A percentile compares a stretch with the other conserved stretches of the same genome.
Evolutionary conservation across 2,888 invertebrate genomes (phyloP).

Genomic region (Petrophora chlorosata): DNA sequence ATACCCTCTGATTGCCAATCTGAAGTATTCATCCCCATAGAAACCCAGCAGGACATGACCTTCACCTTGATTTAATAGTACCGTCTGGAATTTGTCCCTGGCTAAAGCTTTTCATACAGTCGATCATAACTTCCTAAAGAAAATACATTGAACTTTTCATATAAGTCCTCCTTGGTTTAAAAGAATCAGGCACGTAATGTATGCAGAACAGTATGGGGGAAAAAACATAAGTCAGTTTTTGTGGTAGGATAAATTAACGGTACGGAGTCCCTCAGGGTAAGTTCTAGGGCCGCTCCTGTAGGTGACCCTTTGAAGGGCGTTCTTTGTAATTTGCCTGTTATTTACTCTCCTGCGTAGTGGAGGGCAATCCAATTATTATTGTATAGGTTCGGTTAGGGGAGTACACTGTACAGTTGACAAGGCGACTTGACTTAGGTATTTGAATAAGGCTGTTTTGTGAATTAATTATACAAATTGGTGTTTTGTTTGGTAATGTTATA

Average conservation of each 20-base stretch:
- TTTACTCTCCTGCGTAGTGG: slow-evolving; percentile 56
- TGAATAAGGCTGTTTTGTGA: neutral
- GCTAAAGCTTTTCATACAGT: slow-evolving; percentile 41
- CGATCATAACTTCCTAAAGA: slow-evolving; percentile 1
- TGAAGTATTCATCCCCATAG: slow-evolving; percentile 52
- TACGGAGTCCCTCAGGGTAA: slow-evolving; percentile 54
- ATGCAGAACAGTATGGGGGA: slow-evolving; percentile 22
- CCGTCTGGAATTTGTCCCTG: slow-evolving; percentile 50
- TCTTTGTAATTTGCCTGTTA: slow-evolving; percentile 55
- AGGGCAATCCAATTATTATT: slow-evolving; percentile 61
- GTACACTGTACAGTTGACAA: slow-evolving; percentile 41
- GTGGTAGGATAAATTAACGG: slow-evolving; percentile 25
- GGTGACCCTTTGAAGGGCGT: slow-evolving; percentile 69
- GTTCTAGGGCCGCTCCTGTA: slow-evolving; percentile 54
- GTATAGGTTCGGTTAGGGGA: slow-evolving; percentile 48
- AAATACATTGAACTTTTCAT: slow-evolving; percentile 4
- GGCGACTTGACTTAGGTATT: slow-evolving; percentile 18
- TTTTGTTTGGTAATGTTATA: neutral
- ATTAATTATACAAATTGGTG: slow-evolving; percentile 8
- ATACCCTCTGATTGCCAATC: slow-evolving; percentile 51
- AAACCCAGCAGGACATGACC: slow-evolving; percentile 54
- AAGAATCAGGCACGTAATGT: slow-evolving; percentile 38
- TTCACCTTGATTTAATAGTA: slow-evolving; percentile 65
- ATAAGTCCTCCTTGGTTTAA: neutral
- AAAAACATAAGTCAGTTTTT: slow-evolving; percentile 12